Evolutionary conservation across 2,888 invertebrate genomes (phyloP), one percentile per base, ranked within the genome.

Genomic region (Habrosyne pyritoides): DNA sequence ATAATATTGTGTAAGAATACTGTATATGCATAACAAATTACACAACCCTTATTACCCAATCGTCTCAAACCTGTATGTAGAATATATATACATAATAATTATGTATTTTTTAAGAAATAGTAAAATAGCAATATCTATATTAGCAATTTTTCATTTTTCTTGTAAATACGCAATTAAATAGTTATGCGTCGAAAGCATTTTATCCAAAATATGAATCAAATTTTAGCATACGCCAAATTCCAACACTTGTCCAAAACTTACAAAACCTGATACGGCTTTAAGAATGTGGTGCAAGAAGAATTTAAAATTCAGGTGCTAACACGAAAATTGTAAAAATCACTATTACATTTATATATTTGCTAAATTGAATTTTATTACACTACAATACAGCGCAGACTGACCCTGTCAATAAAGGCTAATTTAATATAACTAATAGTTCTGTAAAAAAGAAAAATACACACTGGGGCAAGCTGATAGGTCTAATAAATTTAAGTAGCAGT

Each of bases 391-490:
- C 86, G 86, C 83, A 83, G 80, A 85, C 79, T 74, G 87, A 91
- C 91, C 91, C 91, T 91, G 91, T 91, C 82, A 84, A 88, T 85
- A 86, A 90, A 89, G 89, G 90, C 89, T 87, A 86, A 84, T 79
- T 79, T 71, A 71, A 46, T 28, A 49, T 48, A 61, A 61, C 54
- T 57, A 48, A 54, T 53, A 56, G 14, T 14, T 36, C 42, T 42
- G 42, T 42, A 18, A 18, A 42, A 42, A 42, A 18, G 12, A 42
- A 42, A 24, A 57, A 52, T 52, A 47, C 46, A 8, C 18, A 14
- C 8, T 18, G 18, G 48, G 63, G 58, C 52, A 54, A 2, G 14
- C 24, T 10, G 6, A 52, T 26, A 51, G 1, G 21, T 51, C 28
- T 8, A 10, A 14, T 18, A 18, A 6, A 42, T 42, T 18, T 7